These are phyloP conservation scores for Polymixis lichenea DNA, from an alignment of 2,888 invertebrate species.

Conservation along the genomic window DNA sequence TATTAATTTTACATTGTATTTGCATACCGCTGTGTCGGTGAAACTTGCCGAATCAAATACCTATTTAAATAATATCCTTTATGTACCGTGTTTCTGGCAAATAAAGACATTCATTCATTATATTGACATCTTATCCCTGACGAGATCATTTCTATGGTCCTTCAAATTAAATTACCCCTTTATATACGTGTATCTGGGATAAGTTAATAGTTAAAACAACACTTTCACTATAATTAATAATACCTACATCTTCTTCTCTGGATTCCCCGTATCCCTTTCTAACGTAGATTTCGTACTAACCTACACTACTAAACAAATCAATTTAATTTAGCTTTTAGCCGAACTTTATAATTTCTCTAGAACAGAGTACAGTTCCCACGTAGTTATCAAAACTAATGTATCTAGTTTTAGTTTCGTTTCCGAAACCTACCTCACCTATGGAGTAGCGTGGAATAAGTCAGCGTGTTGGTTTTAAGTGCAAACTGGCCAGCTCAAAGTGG, in stretches of 20 bases:
- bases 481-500: conserved; percentile 39
- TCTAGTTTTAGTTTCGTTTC: conserved; percentile 38
- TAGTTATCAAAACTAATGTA: conserved; percentile 35
- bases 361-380: conserved; percentile 21
- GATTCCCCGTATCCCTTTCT: background rate
- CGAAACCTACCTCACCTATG: conserved; percentile 39
- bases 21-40: no score
- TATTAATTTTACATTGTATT: no score
- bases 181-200: background rate
- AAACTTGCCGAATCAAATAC: no score
- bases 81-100: no score
- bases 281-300: background rate
- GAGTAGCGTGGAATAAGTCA: conserved; percentile 14
- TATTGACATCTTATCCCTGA: no score
- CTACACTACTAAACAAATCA: background rate
- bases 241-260: background rate
- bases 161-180: background rate
- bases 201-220: background rate
- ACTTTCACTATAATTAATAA: background rate
- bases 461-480: conserved; percentile 31
- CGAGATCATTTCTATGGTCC: background rate
- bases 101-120: no score
- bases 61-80: no score
- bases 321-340: conserved; percentile 22
- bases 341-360: conserved; percentile 24